Percentiles rank a stretch among this genome's conserved stretches.
phyloP scores from a whole-genome alignment of 2,797 vertebrate genomes.

The Kryptopterus vitreolus region DNA sequence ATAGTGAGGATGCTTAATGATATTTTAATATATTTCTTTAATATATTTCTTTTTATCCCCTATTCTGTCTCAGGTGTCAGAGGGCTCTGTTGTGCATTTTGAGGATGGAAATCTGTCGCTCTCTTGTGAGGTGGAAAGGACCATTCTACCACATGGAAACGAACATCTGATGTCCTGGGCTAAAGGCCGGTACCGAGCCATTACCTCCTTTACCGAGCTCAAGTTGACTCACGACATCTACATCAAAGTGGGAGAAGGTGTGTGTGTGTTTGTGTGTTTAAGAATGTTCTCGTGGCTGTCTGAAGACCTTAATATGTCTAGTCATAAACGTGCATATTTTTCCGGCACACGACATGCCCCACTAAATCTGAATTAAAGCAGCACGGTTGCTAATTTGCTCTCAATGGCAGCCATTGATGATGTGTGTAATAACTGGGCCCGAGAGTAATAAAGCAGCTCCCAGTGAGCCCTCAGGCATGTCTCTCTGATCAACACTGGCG shows the following conservation, averaged over 20 bases:
- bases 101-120: conserved; percentile 83
- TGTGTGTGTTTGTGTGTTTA: conserved; percentile 55
- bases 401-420: conserved; percentile 48
- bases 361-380: conserved; percentile 34
- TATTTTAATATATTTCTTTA: no score
- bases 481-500: conserved; percentile 23
- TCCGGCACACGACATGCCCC: conserved; percentile 24
- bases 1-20: neutral
- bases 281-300: neutral
- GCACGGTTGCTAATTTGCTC: conserved; percentile 41
- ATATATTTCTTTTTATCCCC: conserved; percentile 27
- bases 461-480: conserved; percentile 21
- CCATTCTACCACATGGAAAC: conserved; percentile 83
- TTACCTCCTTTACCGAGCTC: conserved; percentile 97
- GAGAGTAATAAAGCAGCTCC: conserved; percentile 43
- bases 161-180: conserved; percentile 90
- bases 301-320: conserved; percentile 27
- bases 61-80: conserved; percentile 78
- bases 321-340: conserved; percentile 39
- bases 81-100: conserved; percentile 82
- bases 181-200: conserved; percentile 82
- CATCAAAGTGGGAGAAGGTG: conserved; percentile 99
- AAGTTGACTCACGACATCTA: conserved; percentile 89
- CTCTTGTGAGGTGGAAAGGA: conserved; percentile 72
- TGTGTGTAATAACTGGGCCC: conserved; percentile 33